Conservation (phyloP, 2,888 invertebrate genomes). For the Chesias legatella region DNA sequence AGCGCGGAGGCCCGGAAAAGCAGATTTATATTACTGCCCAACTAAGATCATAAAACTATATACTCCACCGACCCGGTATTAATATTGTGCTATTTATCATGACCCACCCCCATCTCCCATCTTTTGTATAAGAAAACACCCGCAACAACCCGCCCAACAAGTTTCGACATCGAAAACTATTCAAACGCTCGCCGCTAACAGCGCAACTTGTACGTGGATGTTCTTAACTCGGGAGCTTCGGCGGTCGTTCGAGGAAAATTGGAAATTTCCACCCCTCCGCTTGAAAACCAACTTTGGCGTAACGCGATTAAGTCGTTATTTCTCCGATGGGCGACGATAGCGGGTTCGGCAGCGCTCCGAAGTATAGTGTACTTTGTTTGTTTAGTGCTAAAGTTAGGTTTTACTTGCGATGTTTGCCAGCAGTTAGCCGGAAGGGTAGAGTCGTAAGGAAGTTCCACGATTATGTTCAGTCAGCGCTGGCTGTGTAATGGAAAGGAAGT, state of each 20-base stretch:
- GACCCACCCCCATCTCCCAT: constrained; percentile 59
- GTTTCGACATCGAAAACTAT: constrained; percentile 73
- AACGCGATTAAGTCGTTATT: constrained; percentile 38
- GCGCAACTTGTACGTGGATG: constrained; percentile 71
- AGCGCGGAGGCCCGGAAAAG: constrained; percentile 60
- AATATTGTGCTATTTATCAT: constrained; percentile 77
- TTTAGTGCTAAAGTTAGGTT: constrained; percentile 46
- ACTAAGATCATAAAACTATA: constrained; percentile 81
- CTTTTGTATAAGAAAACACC: constrained; percentile 77
- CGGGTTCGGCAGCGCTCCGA: constrained; percentile 27
- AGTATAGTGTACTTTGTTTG: constrained; percentile 42
- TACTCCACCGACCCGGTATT: constrained; percentile 67
- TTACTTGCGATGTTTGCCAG: constrained; percentile 42
- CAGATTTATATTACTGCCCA: constrained; percentile 76
- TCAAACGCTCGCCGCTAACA: constrained; percentile 71
- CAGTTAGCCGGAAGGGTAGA: constrained; percentile 75
- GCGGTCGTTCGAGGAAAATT: constrained; percentile 75
- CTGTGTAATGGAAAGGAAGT: constrained; percentile 79
- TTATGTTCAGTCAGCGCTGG: constrained; percentile 78
- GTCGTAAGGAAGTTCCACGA: constrained; percentile 80
- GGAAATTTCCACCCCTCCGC: constrained; percentile 49
- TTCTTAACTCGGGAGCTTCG: constrained; percentile 77
- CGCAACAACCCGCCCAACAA: constrained; percentile 67
- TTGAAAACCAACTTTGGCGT: constrained; percentile 41
- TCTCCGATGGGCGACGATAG: constrained; percentile 38